These are phyloP conservation scores for Aphelocoma californica DNA, from an alignment of 2,797 vertebrate species.

Conservation along the genomic window DNA sequence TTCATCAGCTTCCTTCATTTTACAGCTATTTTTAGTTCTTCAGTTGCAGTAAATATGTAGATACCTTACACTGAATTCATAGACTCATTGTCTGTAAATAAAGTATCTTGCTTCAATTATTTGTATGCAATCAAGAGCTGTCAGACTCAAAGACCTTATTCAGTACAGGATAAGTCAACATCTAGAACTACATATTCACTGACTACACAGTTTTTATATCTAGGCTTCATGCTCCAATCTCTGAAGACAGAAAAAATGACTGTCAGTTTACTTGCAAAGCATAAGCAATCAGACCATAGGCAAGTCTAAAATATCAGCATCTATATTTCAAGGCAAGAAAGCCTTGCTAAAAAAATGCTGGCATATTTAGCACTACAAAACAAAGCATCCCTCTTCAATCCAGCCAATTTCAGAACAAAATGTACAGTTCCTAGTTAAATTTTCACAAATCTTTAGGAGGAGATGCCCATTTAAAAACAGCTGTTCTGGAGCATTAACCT, in stretches of 20 bases:
- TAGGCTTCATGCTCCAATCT: neutral
- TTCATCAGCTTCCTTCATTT: neutral
- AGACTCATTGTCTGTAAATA: neutral
- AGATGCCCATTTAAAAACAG: neutral
- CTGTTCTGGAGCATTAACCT: neutral
- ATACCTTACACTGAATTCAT: rapidly evolving
- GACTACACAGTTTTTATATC: neutral
- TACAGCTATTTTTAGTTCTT: neutral
- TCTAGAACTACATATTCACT: neutral
- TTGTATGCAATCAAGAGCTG: neutral
- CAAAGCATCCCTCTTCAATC: neutral
- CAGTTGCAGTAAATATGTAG: neutral
- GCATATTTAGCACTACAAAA: neutral
- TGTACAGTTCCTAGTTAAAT: rapidly evolving
- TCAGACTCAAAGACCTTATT: neutral
- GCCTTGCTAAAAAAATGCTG: neutral
- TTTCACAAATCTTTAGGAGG: neutral
- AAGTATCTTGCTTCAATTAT: neutral
- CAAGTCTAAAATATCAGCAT: neutral
- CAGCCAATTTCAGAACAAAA: neutral
- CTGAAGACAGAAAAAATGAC: neutral
- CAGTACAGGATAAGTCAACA: neutral
- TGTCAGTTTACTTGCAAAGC: neutral
- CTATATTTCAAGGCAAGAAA: neutral
- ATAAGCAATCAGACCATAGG: neutral